phyloP scores from a whole-genome alignment of 2,113 vertebrate species.

The Ictalurus punctatus region DNA sequence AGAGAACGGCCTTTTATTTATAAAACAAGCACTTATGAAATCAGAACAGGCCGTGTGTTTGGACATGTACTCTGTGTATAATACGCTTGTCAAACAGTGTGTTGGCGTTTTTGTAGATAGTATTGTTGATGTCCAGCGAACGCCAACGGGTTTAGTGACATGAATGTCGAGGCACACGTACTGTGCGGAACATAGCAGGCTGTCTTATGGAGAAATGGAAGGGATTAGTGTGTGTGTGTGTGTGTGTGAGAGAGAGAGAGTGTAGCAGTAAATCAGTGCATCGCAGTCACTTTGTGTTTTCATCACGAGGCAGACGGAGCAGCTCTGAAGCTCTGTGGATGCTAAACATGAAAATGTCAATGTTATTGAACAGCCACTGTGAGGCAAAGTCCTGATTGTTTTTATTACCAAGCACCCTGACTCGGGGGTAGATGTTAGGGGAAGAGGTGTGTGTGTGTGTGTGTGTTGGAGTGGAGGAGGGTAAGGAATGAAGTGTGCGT shows the following conservation, averaged over 20 bases:
- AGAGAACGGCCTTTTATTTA: slow-evolving; percentile 42
- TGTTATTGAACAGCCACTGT: slow-evolving; percentile 79
- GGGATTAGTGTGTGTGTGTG: slow-evolving; percentile 46
- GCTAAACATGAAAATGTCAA: slow-evolving; percentile 65
- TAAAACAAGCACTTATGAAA: slow-evolving; percentile 37
- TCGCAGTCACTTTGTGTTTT: slow-evolving; percentile 55
- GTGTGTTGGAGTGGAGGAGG: slow-evolving; percentile 52
- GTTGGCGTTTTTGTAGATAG: slow-evolving; percentile 28
- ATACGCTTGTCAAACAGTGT: slow-evolving; percentile 31
- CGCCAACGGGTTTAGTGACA: slow-evolving; percentile 1
- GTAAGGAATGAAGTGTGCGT: slow-evolving; percentile 30
- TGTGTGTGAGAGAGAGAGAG: background rate
- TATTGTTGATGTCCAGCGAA: slow-evolving; percentile 14
- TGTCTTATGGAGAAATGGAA: slow-evolving; percentile 43
- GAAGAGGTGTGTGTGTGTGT: slow-evolving; percentile 52
- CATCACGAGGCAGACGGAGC: slow-evolving; percentile 63
- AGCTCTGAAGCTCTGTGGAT: slow-evolving; percentile 63
- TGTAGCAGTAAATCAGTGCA: slow-evolving; percentile 49
- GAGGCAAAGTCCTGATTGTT: slow-evolving; percentile 73
- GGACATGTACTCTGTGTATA: slow-evolving; percentile 26
- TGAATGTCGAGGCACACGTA: slow-evolving; percentile 4
- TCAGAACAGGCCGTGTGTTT: slow-evolving; percentile 38
- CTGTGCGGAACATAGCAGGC: slow-evolving; percentile 23
- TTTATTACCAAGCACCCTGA: slow-evolving; percentile 73
- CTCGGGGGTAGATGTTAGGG: slow-evolving; percentile 66